Conservation (phyloP, 2,888 invertebrate genomes). For the Acronicta alni region DNA sequence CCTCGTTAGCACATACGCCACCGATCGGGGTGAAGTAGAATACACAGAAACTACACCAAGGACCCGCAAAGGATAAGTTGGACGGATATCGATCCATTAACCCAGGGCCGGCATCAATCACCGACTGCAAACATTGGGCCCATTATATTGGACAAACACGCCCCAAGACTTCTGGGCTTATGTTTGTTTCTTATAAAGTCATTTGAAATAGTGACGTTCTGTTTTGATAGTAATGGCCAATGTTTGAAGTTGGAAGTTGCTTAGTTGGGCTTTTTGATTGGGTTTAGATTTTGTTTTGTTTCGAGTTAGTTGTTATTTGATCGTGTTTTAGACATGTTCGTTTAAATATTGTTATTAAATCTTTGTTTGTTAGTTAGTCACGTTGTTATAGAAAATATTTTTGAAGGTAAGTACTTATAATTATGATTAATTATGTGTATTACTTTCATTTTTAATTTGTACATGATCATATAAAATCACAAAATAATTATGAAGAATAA, state of each 20-base stretch:
- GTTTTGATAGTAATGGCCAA: constrained; percentile 47
- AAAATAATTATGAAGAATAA: too few relatives aligned
- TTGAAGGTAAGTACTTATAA: too few relatives aligned
- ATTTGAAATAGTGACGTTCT: constrained; percentile 56
- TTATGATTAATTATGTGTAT: too few relatives aligned
- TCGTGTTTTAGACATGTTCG: constrained; percentile 21
- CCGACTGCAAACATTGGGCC: constrained; percentile 77
- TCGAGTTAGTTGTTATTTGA: constrained; percentile 16
- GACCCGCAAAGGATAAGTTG: constrained; percentile 53
- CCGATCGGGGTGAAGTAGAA: constrained; percentile 40
- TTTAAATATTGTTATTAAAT: constrained; percentile 21
- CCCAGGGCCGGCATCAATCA: constrained; percentile 79
- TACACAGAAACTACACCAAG: constrained; percentile 57
- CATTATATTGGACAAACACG: constrained; percentile 80
- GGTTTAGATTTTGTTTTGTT: constrained; percentile 16
- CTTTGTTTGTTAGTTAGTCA: background rate
- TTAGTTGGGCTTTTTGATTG: constrained; percentile 45
- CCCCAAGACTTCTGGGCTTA: constrained; percentile 66
- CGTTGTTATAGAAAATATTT: background rate
- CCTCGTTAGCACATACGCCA: constrained; percentile 48
- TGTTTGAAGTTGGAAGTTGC: constrained; percentile 30
- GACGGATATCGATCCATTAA: constrained; percentile 79
- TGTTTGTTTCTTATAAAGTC: constrained; percentile 72
- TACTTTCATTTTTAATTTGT: too few relatives aligned
- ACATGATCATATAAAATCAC: too few relatives aligned